These are phyloP conservation scores for Ptilodon capucinus DNA, from an alignment of 2,888 invertebrate species.

Conservation along the genomic window DNA sequence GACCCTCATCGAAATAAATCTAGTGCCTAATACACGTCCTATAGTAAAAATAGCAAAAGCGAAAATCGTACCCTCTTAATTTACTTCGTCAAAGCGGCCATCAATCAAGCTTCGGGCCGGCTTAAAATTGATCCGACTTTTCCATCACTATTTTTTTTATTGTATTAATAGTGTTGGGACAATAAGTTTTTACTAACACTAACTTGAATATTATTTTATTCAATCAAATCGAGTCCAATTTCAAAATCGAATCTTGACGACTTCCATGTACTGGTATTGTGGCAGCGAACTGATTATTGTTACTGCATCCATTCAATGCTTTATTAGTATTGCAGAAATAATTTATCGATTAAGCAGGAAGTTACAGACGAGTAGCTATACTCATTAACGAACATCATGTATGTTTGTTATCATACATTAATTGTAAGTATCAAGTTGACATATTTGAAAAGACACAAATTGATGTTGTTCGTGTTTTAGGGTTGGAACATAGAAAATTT, in stretches of 20 bases:
- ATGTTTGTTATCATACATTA: neutral
- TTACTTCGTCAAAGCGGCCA: constrained; percentile 50
- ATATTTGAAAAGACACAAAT: neutral
- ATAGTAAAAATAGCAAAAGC: constrained; percentile 19
- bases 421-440: neutral
- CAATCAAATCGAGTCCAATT: too few species aligned
- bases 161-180: constrained; percentile 25
- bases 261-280: neutral
- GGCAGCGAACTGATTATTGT: neutral
- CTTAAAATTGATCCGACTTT: constrained; percentile 42
- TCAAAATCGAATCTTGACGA: too few species aligned
- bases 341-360: neutral
- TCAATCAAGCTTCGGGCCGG: constrained; percentile 47
- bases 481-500: too few species aligned
- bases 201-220: too few species aligned
- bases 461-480: too few species aligned
- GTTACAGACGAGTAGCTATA: neutral
- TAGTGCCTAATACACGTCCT: constrained; percentile 18
- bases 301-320: neutral
- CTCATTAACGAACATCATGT: neutral
- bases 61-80: constrained; percentile 39
- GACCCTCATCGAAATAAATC: constrained; percentile 21
- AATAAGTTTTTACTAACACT: neutral
- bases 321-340: neutral
- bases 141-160: constrained; percentile 39